Evolutionary conservation across 2,797 vertebrate genomes (phyloP).

Genomic region (Sylvia borin): DNA sequence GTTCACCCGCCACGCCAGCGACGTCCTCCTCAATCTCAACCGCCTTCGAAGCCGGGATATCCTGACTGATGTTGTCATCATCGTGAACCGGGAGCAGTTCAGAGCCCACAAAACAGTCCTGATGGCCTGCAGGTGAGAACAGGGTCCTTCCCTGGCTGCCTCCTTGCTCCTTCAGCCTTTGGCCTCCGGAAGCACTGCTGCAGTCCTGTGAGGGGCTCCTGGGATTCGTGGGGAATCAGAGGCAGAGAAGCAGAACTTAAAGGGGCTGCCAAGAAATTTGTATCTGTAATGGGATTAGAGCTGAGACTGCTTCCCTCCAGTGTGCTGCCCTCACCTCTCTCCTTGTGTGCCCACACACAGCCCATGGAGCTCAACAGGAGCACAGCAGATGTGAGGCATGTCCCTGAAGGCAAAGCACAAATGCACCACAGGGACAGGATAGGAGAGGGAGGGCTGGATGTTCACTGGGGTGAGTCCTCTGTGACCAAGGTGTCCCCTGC

Average conservation of each 20-base stretch:
- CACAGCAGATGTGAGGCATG: neutral
- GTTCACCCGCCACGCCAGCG: conserved; percentile 97
- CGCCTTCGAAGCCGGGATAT: conserved; percentile 94
- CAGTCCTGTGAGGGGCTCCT: accelerated
- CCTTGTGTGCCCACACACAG: neutral
- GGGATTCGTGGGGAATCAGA: neutral
- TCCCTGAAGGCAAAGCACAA: neutral
- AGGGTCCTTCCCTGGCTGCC: neutral
- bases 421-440: neutral
- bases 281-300: neutral
- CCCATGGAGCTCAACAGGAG: neutral
- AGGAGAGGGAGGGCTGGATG: neutral
- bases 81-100: conserved; percentile 96
- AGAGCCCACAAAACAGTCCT: conserved; percentile 98
- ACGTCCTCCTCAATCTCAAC: conserved; percentile 97
- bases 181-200: neutral
- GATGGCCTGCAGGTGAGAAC: conserved; percentile 97
- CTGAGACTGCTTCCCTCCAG: neutral
- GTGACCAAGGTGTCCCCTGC: neutral
- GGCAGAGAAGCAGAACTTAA: neutral
- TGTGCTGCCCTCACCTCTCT: neutral
- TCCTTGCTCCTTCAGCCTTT: neutral
- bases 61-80: conserved; percentile 95
- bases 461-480: neutral
- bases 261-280: neutral